Evolutionary conservation across 2,113 vertebrate genomes (phyloP), one percentile per base, ranked within the genome.

Genomic region (Eurypyga helias): DNA sequence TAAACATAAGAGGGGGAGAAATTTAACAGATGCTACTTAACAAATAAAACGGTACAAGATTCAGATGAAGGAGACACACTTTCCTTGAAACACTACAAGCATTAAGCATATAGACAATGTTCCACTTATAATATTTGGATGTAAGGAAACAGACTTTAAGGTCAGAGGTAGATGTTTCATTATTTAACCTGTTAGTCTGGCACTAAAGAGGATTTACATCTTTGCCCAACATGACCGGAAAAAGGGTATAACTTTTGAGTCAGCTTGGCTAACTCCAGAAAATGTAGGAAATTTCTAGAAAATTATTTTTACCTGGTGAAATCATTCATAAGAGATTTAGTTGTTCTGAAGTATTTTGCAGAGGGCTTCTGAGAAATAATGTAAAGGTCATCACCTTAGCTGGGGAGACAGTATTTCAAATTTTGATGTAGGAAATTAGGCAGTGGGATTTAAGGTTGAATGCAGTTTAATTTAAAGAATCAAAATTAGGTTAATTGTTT

Each of bases 11-110:
- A n/a, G 25, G 33, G 17, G 31, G 83, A 46, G 9, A 41, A 73
- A 61, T 24, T 0, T 0, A 33, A 34, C 11, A 23, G n/a, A 19
- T 1, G 4, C 4, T 52, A 24, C 10, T 17, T 46, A 49, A n/a
- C 7, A 58, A 87, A 89, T 21, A 45, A 81, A 76, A 21, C 0
- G 2, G 6, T 16, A 16, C 7, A 19, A 66, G 17, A 25, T 71
- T 62, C 19, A 36, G 19, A 52, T 9, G 3, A 6, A 71, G 13
- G 14, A 62, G 6, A 19, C 7, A 24, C 3, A 52, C 52, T 34
- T 83, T 80, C 57, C 24, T 70, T 73, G 36, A 81, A 69, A 66
- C 23, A n/a, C 7, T n/a, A 15, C 14, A 19, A 13, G 11, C 3
- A 10, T 58, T 58, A n/a, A 70, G 49, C 12, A 17, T 25, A 61